Evolutionary conservation across 2,797 vertebrate species (phyloP).

Genomic region (Serranus cabrilla): DNA sequence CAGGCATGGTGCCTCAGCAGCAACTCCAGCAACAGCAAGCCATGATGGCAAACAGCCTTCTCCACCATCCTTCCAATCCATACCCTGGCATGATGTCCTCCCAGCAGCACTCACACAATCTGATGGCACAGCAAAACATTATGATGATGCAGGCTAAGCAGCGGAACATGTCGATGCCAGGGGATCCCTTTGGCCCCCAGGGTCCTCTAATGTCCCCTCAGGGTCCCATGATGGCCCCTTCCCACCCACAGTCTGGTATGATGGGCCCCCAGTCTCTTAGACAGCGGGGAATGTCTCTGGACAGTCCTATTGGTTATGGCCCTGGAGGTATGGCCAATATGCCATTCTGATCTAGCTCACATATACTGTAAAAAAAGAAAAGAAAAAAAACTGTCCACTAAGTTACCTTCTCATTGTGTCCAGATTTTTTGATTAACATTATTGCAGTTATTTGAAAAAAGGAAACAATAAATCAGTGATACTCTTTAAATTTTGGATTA

Average conservation of each 20-base stretch:
- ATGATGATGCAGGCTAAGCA: slow-evolving; percentile 99
- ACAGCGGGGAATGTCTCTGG: slow-evolving; percentile 96
- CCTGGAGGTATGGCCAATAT: slow-evolving; percentile 94
- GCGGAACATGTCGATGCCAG: slow-evolving; percentile 90
- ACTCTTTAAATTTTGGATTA: slow-evolving; percentile 74
- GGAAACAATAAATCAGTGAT: slow-evolving; percentile 57
- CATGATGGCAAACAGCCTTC: slow-evolving; percentile 91
- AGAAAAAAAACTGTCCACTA: slow-evolving; percentile 55
- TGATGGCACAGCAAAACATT: slow-evolving; percentile 97
- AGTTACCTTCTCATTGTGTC: slow-evolving; percentile 70
- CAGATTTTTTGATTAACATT: slow-evolving; percentile 76
- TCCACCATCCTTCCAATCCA: slow-evolving; percentile 84
- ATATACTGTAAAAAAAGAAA: slow-evolving; percentile 63
- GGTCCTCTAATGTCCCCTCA: slow-evolving; percentile 93
- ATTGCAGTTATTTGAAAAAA: slow-evolving; percentile 72
- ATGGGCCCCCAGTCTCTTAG: slow-evolving; percentile 94
- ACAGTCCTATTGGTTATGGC: slow-evolving; percentile 94
- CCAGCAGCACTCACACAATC: slow-evolving; percentile 92
- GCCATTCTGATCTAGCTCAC: slow-evolving; percentile 89
- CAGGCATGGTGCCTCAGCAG: slow-evolving; percentile 92
- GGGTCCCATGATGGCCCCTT: slow-evolving; percentile 93
- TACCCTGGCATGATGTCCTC: slow-evolving; percentile 89
- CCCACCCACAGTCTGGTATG: slow-evolving; percentile 92
- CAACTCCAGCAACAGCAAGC: slow-evolving; percentile 87
- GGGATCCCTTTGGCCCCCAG: slow-evolving; percentile 93